phyloP scores from a whole-genome alignment of 2,888 invertebrate genomes.

The Meiosimyza decipiens region DNA sequence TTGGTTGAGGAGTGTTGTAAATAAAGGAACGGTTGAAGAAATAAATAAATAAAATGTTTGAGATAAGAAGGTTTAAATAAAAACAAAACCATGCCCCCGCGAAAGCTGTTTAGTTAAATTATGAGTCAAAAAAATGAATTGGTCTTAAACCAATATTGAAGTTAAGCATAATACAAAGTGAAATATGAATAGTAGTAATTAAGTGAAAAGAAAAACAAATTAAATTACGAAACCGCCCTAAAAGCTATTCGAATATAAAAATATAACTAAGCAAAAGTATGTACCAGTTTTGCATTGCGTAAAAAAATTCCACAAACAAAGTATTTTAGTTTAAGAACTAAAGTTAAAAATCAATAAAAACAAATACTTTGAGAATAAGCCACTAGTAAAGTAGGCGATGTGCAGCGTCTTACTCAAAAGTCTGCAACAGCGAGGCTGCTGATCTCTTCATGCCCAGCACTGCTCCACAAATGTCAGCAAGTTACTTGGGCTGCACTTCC shows the following conservation, averaged over 20 bases:
- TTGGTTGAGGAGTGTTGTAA: neutral
- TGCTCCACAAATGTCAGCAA: conserved; percentile 18
- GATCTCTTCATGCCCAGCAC: neutral
- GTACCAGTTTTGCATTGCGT: too few species aligned
- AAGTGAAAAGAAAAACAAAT: neutral
- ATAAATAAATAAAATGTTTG: too few species aligned
- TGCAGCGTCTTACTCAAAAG: neutral
- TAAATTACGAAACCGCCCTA: neutral
- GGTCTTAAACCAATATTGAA: too few species aligned
- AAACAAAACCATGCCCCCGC: too few species aligned
- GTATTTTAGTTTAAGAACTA: too few species aligned
- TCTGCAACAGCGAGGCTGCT: neutral
- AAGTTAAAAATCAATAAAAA: conserved; percentile 23
- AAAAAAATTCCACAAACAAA: too few species aligned
- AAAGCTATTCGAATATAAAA: neutral
- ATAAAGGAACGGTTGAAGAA: neutral
- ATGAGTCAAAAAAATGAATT: too few species aligned
- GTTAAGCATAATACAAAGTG: neutral
- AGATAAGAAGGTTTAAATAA: too few species aligned
- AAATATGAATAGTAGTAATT: neutral
- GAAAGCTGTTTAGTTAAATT: too few species aligned
- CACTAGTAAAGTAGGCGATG: neutral
- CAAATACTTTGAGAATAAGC: neutral
- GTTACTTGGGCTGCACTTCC: conserved; percentile 9
- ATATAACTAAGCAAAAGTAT: neutral